Evolutionary conservation across 1,140 invertebrate species (phyloP).

Genomic region (Orius laevigatus): DNA sequence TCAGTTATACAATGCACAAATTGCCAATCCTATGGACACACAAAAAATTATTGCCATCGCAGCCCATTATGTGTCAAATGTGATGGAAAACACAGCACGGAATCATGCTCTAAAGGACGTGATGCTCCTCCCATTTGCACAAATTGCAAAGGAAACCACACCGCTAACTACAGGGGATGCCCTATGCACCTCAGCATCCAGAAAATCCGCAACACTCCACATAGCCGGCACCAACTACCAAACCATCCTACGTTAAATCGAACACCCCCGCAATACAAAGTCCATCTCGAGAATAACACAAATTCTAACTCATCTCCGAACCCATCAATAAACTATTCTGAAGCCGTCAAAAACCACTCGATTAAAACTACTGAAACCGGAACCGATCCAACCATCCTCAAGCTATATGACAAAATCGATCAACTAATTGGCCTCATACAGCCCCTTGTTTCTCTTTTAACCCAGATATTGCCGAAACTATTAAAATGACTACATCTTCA

Average conservation of each 20-base stretch:
- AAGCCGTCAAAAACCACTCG: too few species aligned
- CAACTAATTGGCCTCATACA: background rate
- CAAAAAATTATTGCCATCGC: slow-evolving; percentile 1
- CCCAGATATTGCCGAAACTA: background rate
- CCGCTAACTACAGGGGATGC: background rate
- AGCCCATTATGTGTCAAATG: slow-evolving; percentile 1
- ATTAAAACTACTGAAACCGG: too few species aligned
- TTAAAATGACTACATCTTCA: background rate
- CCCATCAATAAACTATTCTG: too few species aligned
- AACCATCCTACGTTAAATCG: too few species aligned
- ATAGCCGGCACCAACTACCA: too few species aligned
- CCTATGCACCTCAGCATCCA: background rate
- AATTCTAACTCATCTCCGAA: too few species aligned
- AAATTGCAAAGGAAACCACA: background rate
- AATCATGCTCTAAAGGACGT: background rate
- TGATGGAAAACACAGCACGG: slow-evolving; percentile 2
- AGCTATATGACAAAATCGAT: background rate
- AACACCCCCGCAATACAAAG: too few species aligned
- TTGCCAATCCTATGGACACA: slow-evolving; percentile 3
- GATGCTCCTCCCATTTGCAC: background rate
- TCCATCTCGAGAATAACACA: too few species aligned
- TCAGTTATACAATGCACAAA: slow-evolving; percentile 6
- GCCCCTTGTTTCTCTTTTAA: background rate
- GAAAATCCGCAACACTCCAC: too few species aligned
- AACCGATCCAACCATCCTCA: too few species aligned